Evolutionary conservation across 2,797 vertebrate genomes (phyloP).

Genomic region (Haliaeetus albicilla): DNA sequence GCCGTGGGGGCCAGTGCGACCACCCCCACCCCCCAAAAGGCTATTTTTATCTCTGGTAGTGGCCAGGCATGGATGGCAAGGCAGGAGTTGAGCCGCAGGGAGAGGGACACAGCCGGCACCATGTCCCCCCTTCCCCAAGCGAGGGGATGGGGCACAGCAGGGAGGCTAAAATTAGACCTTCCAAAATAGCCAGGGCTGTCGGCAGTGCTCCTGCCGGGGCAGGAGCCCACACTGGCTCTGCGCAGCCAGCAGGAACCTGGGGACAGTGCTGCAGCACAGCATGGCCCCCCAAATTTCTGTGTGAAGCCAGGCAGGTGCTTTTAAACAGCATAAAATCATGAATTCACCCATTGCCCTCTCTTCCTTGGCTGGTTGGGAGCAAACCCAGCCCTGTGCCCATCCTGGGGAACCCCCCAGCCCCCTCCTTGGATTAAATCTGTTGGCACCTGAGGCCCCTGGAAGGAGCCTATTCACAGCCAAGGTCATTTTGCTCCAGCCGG

Average conservation of each 20-base stretch:
- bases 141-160: background rate
- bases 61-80: fast-evolving
- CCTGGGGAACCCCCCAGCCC: background rate
- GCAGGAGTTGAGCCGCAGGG: background rate
- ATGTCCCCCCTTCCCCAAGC: background rate
- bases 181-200: background rate
- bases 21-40: too few relatives aligned
- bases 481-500: background rate
- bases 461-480: background rate
- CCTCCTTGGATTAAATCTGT: too few relatives aligned
- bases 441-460: background rate
- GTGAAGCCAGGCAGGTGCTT: background rate
- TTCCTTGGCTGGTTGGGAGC: background rate
- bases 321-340: background rate
- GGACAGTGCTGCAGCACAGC: background rate
- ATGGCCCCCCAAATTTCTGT: fast-evolving
- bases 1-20: fast-evolving
- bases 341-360: background rate
- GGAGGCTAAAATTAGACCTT: background rate
- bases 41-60: background rate
- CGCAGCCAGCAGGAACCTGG: background rate
- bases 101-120: background rate
- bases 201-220: background rate
- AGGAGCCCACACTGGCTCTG: background rate
- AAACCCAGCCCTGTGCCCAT: background rate